phyloP scores from a whole-genome alignment of 2,113 vertebrate genomes.

The Siphamia tubifer region DNA sequence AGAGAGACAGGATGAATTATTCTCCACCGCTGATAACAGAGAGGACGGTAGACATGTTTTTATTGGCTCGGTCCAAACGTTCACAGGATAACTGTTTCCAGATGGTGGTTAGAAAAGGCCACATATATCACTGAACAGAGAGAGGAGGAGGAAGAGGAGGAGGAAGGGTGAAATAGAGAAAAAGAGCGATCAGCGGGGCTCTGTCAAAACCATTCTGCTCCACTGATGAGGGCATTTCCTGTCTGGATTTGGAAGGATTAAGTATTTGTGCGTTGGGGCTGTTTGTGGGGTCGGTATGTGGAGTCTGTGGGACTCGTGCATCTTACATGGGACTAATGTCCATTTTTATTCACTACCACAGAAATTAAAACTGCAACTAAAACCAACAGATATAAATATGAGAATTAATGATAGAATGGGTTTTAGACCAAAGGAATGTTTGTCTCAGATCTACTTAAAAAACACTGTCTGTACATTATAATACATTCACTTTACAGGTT shows the following conservation, averaged over 20 bases:
- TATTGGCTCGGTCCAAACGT: constrained; percentile 55
- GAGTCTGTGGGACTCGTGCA: background rate
- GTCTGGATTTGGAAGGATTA: constrained; percentile 71
- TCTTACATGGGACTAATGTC: no score
- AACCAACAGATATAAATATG: no score
- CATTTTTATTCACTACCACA: no score
- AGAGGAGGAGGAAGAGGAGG: background rate
- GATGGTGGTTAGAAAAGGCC: constrained; percentile 59
- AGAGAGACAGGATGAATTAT: background rate
- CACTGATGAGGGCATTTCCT: constrained; percentile 75
- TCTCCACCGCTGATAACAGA: constrained; percentile 29
- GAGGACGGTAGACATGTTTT: constrained; percentile 39
- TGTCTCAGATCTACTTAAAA: no score
- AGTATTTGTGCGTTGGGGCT: constrained; percentile 42
- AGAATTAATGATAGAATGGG: no score
- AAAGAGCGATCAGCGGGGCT: constrained; percentile 46
- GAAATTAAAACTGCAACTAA: background rate
- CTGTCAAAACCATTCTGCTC: constrained; percentile 71
- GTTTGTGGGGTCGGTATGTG: constrained; percentile 34
- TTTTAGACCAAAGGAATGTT: no score
- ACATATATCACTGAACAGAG: constrained; percentile 50
- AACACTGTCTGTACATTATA: no score
- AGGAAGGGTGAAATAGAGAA: background rate
- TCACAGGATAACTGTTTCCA: constrained; percentile 72
- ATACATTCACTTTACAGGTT: no score